Conservation (phyloP, 2,797 vertebrate species). For the Smutsia gigantea region DNA sequence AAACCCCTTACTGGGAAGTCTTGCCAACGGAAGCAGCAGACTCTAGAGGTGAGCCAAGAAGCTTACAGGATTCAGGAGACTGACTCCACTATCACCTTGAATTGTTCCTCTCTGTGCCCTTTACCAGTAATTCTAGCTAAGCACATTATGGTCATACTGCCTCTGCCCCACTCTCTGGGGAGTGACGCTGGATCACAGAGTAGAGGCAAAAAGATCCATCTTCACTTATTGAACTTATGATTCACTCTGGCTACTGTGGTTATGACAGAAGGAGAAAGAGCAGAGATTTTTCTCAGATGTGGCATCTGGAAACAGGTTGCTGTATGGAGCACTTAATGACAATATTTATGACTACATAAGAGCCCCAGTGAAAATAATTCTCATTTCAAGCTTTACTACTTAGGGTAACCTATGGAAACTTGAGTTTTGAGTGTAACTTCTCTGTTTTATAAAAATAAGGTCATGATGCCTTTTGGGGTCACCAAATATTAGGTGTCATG, state of each 20-base stretch:
- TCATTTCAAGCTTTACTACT: neutral
- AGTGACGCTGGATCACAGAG: neutral
- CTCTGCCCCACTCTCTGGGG: neutral
- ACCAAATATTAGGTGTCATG: neutral
- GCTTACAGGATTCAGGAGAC: conserved; percentile 80
- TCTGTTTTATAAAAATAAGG: neutral
- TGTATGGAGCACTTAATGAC: neutral
- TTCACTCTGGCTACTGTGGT: neutral
- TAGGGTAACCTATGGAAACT: neutral
- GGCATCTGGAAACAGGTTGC: neutral
- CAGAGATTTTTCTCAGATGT: neutral
- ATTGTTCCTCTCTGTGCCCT: conserved; percentile 40
- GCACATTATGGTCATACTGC: neutral
- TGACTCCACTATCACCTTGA: conserved; percentile 89
- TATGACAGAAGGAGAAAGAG: neutral
- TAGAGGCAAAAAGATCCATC: neutral
- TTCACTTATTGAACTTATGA: neutral
- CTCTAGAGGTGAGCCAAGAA: conserved; percentile 76
- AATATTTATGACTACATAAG: neutral
- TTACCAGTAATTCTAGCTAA: conserved; percentile 55
- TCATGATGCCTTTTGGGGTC: neutral
- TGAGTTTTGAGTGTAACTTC: neutral
- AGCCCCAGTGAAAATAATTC: neutral
- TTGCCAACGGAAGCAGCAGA: conserved; percentile 76
- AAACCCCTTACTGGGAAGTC: conserved; percentile 49